Percentiles rank a stretch among this genome's conserved stretches.
phyloP scores from a whole-genome alignment of 2,888 invertebrate species.

The Phengaris alcon region DNA sequence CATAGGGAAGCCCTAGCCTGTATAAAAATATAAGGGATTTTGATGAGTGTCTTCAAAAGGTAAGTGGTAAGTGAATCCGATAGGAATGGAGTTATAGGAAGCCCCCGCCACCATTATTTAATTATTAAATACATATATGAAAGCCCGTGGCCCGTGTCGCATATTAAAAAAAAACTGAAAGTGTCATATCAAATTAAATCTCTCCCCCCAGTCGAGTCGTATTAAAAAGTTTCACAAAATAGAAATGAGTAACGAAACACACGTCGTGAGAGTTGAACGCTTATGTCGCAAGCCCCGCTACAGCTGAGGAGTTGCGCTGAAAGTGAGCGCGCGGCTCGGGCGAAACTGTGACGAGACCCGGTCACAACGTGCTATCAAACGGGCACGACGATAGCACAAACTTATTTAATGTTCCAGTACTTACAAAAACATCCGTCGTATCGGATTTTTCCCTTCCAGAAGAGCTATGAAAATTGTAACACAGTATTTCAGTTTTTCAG shows the following conservation, averaged over 20 bases:
- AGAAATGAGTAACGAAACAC: neutral
- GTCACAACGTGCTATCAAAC: constrained; percentile 56
- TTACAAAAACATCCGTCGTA: neutral
- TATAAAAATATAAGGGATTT: no score
- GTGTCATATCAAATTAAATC: neutral
- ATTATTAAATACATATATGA: neutral
- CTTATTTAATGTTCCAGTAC: neutral
- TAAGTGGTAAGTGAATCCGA: no score
- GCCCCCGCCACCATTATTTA: no score
- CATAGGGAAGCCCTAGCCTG: no score
- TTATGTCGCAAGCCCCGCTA: constrained; percentile 42
- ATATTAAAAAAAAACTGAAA: neutral
- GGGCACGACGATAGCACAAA: constrained; percentile 12
- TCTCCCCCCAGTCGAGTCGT: neutral
- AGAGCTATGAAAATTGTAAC: neutral
- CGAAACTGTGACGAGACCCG: constrained; percentile 62
- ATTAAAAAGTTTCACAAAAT: constrained; percentile 19
- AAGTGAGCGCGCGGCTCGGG: constrained; percentile 63
- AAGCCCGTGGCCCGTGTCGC: neutral
- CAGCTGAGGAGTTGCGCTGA: constrained; percentile 47
- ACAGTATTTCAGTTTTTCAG: neutral
- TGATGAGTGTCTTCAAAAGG: no score
- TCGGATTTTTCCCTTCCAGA: neutral
- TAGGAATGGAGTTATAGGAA: no score
- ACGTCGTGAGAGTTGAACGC: constrained; percentile 18